These are phyloP conservation scores for Heliothis virescens DNA, from an alignment of 1,140 invertebrate species.

Conservation along the genomic window DNA sequence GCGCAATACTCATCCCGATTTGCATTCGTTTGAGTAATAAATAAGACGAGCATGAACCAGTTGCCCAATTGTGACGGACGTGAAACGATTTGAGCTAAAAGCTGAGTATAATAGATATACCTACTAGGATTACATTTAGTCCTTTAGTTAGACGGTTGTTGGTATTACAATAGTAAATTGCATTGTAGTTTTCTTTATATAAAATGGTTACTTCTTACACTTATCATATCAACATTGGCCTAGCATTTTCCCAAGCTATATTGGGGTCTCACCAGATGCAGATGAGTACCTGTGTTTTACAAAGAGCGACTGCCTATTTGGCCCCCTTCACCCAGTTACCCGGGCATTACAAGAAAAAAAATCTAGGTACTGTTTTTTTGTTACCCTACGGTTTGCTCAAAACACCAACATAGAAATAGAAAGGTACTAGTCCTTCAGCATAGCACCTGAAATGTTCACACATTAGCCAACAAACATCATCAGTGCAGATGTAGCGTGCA, in stretches of 20 bases:
- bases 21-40: slow-evolving; percentile 15
- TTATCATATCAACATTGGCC: background rate
- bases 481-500: background rate
- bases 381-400: too few relatives aligned
- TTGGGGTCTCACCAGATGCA: too few relatives aligned
- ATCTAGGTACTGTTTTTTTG: too few relatives aligned
- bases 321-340: too few relatives aligned
- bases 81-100: slow-evolving; percentile 17
- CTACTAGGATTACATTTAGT: background rate
- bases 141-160: background rate
- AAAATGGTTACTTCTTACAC: background rate
- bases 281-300: too few relatives aligned
- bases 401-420: background rate
- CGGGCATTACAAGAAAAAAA: too few relatives aligned
- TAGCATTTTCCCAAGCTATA: too few relatives aligned
- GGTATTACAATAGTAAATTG: background rate
- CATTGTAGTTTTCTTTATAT: background rate
- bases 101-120: background rate
- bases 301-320: too few relatives aligned
- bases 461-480: slow-evolving; percentile 4
- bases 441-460: slow-evolving; percentile 17
- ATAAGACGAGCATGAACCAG: slow-evolving; percentile 29
- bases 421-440: background rate
- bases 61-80: slow-evolving; percentile 21
- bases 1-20: slow-evolving; percentile 33